phyloP scores from a whole-genome alignment of 2,888 invertebrate species.

The Drosophila emarginata region DNA sequence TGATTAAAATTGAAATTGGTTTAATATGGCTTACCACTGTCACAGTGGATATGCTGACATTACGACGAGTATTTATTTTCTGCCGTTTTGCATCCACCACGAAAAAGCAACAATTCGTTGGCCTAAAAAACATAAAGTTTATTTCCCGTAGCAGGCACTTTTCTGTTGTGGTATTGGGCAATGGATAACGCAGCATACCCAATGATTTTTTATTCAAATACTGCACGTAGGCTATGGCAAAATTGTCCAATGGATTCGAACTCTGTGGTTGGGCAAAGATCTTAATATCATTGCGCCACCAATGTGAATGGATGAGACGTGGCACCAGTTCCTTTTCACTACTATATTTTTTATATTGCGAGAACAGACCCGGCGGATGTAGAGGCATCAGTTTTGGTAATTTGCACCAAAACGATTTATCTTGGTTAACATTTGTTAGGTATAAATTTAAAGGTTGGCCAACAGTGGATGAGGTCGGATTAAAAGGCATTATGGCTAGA shows the following conservation, averaged over 20 bases:
- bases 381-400: conserved; percentile 16
- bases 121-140: conserved; percentile 80
- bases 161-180: conserved; percentile 76
- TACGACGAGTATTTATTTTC: conserved; percentile 58
- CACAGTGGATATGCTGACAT: conserved; percentile 78
- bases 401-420: neutral
- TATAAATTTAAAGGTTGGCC: conserved; percentile 1
- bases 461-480: too few species aligned
- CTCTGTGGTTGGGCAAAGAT: conserved; percentile 74
- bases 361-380: conserved; percentile 46
- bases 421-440: neutral
- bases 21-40: conserved; percentile 68
- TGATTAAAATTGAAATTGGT: rapidly evolving
- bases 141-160: conserved; percentile 80
- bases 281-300: conserved; percentile 81
- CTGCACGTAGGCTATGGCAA: conserved; percentile 81
- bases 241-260: conserved; percentile 79
- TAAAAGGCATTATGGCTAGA: neutral
- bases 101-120: conserved; percentile 77
- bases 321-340: conserved; percentile 76
- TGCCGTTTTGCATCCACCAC: conserved; percentile 31
- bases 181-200: conserved; percentile 49
- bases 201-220: conserved; percentile 58
- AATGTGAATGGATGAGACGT: conserved; percentile 81
- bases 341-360: neutral